phyloP scores from a whole-genome alignment of 37 sponge, comb jelly and placozoan species.

The Axinella damicornis region DNA sequence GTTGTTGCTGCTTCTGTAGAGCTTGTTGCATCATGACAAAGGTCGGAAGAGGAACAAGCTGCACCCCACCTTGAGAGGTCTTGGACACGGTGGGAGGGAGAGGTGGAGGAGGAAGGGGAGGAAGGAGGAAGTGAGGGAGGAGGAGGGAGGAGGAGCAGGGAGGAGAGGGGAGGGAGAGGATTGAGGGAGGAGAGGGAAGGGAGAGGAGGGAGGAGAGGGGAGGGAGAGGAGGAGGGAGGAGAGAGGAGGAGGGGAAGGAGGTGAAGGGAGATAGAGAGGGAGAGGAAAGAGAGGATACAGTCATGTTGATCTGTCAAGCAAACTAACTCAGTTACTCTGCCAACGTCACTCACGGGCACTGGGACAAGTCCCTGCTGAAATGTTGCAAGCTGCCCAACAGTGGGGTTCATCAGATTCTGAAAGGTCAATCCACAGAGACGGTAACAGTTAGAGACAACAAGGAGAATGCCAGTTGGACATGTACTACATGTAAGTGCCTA shows the following conservation, averaged over 20 bases:
- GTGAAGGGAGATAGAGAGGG: no score
- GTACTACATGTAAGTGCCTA: no score
- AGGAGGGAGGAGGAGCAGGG: not conserved
- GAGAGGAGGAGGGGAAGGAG: not conserved
- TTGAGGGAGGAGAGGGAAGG: not conserved
- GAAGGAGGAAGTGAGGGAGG: not conserved
- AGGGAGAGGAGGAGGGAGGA: not conserved
- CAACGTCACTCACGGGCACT: conserved; percentile 3
- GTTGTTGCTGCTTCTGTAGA: not conserved
- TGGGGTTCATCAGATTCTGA: conserved; percentile 5
- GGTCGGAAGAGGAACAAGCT: conserved; percentile 22
- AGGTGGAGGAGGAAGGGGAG: no score
- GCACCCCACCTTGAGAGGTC: conserved; percentile 48
- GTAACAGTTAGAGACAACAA: no score
- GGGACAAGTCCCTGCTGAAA: conserved; percentile 24
- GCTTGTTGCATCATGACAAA: conserved; percentile 3
- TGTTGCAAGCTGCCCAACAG: conserved; percentile 13
- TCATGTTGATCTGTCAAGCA: no score
- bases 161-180: conserved; percentile 4
- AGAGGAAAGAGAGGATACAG: no score
- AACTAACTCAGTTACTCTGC: no score
- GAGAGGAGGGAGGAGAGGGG: not conserved
- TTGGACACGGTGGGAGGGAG: not conserved
- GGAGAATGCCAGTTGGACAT: no score
- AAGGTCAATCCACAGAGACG: not conserved